A percentile compares a stretch with the other conserved stretches of the same genome.
Evolutionary conservation across 2,888 invertebrate genomes (phyloP).

Genomic region (Chironomus riparius): DNA sequence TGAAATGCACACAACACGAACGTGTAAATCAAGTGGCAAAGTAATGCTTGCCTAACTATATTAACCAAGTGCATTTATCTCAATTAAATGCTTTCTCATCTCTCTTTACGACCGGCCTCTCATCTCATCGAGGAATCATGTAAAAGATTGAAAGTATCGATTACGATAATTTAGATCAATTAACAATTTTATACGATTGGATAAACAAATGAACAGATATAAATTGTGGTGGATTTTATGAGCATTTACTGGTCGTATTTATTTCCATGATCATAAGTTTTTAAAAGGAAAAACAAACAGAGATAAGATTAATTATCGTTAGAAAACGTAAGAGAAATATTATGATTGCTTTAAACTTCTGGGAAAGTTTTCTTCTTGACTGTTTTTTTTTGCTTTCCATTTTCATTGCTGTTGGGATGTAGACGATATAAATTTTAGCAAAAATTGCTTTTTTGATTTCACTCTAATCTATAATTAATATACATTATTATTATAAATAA

Average conservation of each 20-base stretch:
- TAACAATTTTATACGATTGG: not conserved
- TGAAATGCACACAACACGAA: too few relatives aligned
- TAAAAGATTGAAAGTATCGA: not conserved
- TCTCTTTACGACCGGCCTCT: not conserved
- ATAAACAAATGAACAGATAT: not conserved
- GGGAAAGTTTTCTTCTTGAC: not conserved
- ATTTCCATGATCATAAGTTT: not conserved
- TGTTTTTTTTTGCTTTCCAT: not conserved
- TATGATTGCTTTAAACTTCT: not conserved
- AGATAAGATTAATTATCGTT: not conserved
- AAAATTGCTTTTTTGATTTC: not conserved
- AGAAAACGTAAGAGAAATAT: not conserved
- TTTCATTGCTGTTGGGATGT: not conserved
- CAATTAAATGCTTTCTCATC: constrained; percentile 3
- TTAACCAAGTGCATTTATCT: not conserved
- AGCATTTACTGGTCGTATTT: not conserved
- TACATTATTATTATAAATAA: not conserved
- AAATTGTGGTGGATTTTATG: not conserved
- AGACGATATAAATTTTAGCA: not conserved
- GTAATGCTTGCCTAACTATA: too few relatives aligned
- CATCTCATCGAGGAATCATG: not conserved
- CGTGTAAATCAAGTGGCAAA: too few relatives aligned
- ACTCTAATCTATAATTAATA: not conserved
- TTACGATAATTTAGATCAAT: not conserved
- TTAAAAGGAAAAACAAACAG: not conserved